A percentile compares a stretch with the other conserved stretches of the same genome.
Evolutionary conservation across 2,797 vertebrate genomes (phyloP).

Genomic region (Picus viridis): DNA sequence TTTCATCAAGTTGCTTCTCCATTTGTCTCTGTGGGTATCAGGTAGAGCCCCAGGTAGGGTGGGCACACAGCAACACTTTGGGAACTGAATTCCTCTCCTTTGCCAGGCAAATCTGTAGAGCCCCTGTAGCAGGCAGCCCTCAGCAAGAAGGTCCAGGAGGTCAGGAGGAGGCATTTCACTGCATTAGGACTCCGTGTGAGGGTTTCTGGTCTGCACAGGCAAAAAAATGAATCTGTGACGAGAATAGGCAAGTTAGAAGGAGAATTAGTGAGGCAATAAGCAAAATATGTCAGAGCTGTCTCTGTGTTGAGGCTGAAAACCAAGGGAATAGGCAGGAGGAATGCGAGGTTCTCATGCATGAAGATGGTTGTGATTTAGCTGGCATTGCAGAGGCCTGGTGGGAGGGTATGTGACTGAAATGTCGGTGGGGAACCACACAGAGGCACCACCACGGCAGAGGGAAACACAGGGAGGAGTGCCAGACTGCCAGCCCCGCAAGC

Average conservation of each 20-base stretch:
- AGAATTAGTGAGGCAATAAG: slow-evolving; percentile 48
- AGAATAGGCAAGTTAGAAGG: neutral
- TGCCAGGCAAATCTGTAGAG: neutral
- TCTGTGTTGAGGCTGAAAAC: slow-evolving; percentile 34
- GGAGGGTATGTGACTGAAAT: slow-evolving; percentile 24
- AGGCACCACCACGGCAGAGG: neutral
- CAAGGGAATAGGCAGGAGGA: slow-evolving; percentile 52
- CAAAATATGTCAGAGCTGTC: slow-evolving; percentile 57
- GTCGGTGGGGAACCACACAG: rapidly evolving
- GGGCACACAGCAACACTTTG: neutral
- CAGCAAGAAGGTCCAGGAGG: neutral
- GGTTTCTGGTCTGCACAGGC: neutral
- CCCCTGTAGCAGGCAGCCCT: neutral
- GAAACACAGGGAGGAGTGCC: neutral
- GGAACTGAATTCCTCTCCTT: neutral
- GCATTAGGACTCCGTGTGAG: rapidly evolving
- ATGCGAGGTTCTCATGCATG: slow-evolving; percentile 55
- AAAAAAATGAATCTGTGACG: neutral
- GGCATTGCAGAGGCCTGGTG: slow-evolving; percentile 26
- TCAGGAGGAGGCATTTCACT: neutral
- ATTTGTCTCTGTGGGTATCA: neutral
- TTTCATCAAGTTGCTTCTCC: neutral
- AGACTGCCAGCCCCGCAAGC: neutral
- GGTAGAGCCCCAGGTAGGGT: neutral
- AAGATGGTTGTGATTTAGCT: slow-evolving; percentile 38